Evolutionary conservation across 2,113 vertebrate genomes (phyloP).

Genomic region (Platysteira castanea): DNA sequence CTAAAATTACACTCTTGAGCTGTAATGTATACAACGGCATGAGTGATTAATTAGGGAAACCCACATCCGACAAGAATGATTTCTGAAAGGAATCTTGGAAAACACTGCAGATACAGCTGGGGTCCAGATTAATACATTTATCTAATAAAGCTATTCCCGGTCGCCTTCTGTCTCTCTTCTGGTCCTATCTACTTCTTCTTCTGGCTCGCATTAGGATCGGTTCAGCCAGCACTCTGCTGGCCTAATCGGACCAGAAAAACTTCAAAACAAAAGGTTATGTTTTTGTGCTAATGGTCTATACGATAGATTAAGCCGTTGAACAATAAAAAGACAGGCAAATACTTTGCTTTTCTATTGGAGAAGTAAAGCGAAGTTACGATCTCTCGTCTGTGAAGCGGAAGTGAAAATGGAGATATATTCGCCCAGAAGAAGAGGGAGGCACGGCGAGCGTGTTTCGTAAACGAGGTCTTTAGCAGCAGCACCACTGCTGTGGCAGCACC

Average conservation of each 20-base stretch:
- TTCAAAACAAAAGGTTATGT: not conserved
- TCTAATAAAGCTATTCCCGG: conserved; percentile 18
- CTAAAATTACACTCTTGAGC: conserved; percentile 55
- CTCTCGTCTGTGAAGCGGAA: not conserved
- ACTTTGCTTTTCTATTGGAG: not conserved
- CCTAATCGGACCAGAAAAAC: not conserved
- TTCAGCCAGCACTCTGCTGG: not conserved
- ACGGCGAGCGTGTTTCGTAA: not conserved
- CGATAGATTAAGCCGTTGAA: not conserved
- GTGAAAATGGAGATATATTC: fast-evolving
- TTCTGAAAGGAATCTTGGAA: conserved; percentile 55
- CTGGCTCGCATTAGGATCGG: not conserved
- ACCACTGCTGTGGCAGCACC: not conserved
- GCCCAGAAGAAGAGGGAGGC: not conserved
- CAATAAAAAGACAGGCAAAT: not conserved
- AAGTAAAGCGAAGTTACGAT: not conserved
- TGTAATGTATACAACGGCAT: conserved; percentile 59
- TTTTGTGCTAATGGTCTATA: not conserved
- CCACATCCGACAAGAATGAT: conserved; percentile 75
- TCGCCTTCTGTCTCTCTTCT: not conserved
- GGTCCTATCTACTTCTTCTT: not conserved
- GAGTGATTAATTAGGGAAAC: conserved; percentile 74
- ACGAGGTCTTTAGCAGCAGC: not conserved
- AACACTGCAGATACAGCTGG: conserved; percentile 62
- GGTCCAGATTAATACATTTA: conserved; percentile 57